phyloP scores from a whole-genome alignment of 1,140 invertebrate genomes.

The Cryptotermes secundus region DNA sequence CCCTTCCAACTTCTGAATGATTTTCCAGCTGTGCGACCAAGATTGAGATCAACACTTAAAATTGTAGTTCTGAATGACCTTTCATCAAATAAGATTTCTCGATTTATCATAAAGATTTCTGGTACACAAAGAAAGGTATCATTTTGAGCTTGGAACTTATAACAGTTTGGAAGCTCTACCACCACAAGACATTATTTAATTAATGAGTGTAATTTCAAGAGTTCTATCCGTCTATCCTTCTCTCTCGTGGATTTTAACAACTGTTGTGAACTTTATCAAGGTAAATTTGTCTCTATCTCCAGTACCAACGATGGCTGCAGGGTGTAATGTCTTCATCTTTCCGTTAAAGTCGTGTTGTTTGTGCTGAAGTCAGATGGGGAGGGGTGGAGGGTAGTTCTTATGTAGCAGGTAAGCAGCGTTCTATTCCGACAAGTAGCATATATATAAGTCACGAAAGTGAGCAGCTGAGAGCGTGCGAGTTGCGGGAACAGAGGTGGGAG shows the following conservation, averaged over 20 bases:
- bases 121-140: background rate
- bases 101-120: background rate
- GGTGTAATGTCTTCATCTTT: background rate
- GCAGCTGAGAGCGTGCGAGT: background rate
- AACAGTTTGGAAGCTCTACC: background rate
- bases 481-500: background rate
- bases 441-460: background rate
- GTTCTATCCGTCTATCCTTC: background rate
- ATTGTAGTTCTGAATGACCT: background rate
- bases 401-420: background rate
- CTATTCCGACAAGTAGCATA: background rate
- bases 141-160: background rate
- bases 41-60: background rate
- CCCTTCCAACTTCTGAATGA: too few relatives aligned
- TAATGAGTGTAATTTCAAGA: slow-evolving; percentile 4
- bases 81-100: background rate
- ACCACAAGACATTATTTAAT: background rate
- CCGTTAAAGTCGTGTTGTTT: background rate
- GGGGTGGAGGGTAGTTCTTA: background rate
- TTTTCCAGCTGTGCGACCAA: too few relatives aligned
- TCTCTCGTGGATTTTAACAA: background rate
- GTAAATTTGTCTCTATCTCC: slow-evolving; percentile 3
- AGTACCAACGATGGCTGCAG: slow-evolving; percentile 2
- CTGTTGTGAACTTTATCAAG: background rate
- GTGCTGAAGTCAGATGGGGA: background rate